These are phyloP conservation scores for Catharus ustulatus DNA, from an alignment of 2,797 vertebrate genomes.

Conservation along the genomic window DNA sequence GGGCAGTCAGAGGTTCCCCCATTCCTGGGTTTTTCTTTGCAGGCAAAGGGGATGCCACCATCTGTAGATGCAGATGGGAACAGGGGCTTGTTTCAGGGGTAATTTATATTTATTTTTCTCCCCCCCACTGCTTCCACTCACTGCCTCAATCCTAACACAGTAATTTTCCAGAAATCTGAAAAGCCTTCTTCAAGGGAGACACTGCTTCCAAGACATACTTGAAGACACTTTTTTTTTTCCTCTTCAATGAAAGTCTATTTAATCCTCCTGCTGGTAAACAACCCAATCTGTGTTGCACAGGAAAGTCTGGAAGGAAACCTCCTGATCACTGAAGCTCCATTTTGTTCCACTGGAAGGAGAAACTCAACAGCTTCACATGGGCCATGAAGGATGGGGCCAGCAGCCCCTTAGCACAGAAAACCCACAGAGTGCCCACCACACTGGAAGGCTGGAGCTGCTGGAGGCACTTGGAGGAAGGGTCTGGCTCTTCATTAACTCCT, in stretches of 20 bases:
- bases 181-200: conserved; percentile 1
- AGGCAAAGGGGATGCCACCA: neutral
- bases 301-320: conserved; percentile 17
- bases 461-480: neutral
- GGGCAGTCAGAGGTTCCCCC: neutral
- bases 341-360: neutral
- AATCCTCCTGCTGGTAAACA: conserved; percentile 50
- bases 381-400: neutral
- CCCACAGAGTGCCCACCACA: neutral
- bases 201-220: conserved; percentile 14
- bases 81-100: neutral
- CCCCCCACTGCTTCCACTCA: neutral
- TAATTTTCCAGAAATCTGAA: conserved; percentile 47
- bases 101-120: neutral
- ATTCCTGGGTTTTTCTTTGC: neutral
- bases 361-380: neutral
- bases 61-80: neutral
- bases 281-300: neutral
- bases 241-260: conserved; percentile 30
- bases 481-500: neutral
- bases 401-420: neutral
- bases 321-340: neutral
- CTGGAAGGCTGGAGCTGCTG: neutral
- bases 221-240: neutral
- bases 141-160: neutral